Conservation (phyloP, 2,797 vertebrate species). For the Sternarchorhynchus goeldii region DNA sequence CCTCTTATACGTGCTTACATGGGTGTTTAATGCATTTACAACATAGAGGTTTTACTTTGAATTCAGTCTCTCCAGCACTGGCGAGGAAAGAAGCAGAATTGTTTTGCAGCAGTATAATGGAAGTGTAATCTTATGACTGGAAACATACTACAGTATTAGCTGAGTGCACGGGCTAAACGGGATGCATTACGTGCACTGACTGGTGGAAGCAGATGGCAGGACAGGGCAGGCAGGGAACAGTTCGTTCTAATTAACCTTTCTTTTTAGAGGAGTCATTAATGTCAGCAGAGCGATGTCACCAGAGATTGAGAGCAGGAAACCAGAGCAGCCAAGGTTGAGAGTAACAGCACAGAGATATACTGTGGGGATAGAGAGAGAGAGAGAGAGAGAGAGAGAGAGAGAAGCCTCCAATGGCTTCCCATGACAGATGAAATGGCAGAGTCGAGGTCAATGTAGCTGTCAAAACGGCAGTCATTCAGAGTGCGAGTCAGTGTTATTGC, state of each 20-base stretch:
- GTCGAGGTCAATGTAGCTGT: constrained; percentile 45
- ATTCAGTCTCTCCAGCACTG: background rate
- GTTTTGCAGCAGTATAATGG: too few relatives aligned
- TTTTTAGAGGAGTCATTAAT: constrained; percentile 68
- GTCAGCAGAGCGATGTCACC: constrained; percentile 69
- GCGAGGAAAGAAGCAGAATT: background rate
- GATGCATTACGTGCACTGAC: constrained; percentile 17
- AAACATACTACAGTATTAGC: background rate
- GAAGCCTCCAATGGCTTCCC: constrained; percentile 25
- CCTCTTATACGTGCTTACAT: background rate
- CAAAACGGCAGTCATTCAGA: constrained; percentile 38
- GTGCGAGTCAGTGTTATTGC: constrained; percentile 41
- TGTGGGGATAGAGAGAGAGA: constrained; percentile 19
- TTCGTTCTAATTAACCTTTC: constrained; percentile 79
- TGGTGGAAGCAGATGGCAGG: constrained; percentile 63
- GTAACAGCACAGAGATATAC: constrained; percentile 53
- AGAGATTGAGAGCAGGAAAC: constrained; percentile 61
- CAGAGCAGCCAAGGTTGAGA: constrained; percentile 47
- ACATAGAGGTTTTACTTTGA: background rate
- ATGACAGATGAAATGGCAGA: constrained; percentile 46
- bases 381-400: constrained; percentile 51
- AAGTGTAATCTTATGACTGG: background rate
- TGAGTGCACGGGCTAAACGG: background rate
- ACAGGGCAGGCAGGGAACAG: constrained; percentile 62
- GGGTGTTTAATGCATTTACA: background rate